A percentile compares a stretch with the other conserved stretches of the same genome.
Conservation (phyloP, 1,140 invertebrate species). For the Hydropsyche tenuis region DNA sequence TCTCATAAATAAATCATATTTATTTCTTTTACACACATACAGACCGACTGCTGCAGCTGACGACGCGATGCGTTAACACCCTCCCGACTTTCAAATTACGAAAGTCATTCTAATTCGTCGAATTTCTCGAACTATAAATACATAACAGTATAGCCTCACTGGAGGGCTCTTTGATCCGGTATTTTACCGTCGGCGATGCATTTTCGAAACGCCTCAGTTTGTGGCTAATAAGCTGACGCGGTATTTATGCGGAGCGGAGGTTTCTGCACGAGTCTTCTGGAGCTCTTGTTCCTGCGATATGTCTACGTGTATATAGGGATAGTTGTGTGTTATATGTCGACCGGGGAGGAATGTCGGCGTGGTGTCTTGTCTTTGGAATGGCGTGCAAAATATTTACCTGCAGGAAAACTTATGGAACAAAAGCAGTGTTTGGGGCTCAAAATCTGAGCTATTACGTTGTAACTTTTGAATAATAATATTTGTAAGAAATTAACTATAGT, state of each 20-base stretch:
- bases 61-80: too few relatives aligned
- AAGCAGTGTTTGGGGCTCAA: too few relatives aligned
- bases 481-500: too few relatives aligned
- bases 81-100: too few relatives aligned
- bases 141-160: too few relatives aligned
- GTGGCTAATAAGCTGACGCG: constrained; percentile 35
- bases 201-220: constrained; percentile 33
- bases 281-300: neutral
- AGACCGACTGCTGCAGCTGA: too few relatives aligned
- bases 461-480: too few relatives aligned
- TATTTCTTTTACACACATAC: too few relatives aligned
- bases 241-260: constrained; percentile 24
- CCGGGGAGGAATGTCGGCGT: neutral
- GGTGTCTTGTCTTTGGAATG: neutral
- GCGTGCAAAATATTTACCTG: neutral
- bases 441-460: too few relatives aligned
- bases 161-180: neutral
- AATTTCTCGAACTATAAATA: too few relatives aligned
- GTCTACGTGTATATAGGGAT: neutral
- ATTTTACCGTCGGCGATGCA: constrained; percentile 27
- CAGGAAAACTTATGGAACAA: neutral
- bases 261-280: neutral
- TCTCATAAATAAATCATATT: too few relatives aligned
- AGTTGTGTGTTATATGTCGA: neutral
- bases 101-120: too few relatives aligned